A percentile compares a stretch with the other conserved stretches of the same genome.
Evolutionary conservation across 2,797 vertebrate genomes (phyloP).

Genomic region (Acanthurus tractus): DNA sequence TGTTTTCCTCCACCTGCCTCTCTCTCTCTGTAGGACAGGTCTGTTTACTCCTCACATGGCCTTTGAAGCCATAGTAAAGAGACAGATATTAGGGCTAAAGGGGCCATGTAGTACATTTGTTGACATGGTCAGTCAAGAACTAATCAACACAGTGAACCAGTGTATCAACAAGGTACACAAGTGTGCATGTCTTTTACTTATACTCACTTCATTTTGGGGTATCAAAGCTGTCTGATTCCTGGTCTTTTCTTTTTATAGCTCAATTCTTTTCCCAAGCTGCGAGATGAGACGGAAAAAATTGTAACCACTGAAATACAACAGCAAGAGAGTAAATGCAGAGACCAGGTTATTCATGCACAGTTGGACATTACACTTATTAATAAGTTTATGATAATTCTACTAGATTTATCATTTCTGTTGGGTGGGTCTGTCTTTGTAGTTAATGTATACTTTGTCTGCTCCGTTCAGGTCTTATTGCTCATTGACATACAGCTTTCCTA

Average conservation of each 20-base stretch:
- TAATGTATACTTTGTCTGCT: constrained; percentile 33
- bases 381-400: not conserved
- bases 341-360: constrained; percentile 86
- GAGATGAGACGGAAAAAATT: constrained; percentile 91
- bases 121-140: constrained; percentile 92
- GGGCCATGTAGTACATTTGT: constrained; percentile 92
- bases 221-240: constrained; percentile 11
- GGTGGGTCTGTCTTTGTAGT: constrained; percentile 8
- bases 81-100: constrained; percentile 91
- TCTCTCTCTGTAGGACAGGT: constrained; percentile 76
- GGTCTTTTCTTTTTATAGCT: constrained; percentile 81
- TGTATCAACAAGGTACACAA: constrained; percentile 90
- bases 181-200: not conserved
- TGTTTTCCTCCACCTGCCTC: not conserved
- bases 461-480: constrained; percentile 94
- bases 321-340: constrained; percentile 91
- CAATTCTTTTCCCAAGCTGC: constrained; percentile 90
- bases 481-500: constrained; percentile 97
- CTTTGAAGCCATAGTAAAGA: constrained; percentile 95
- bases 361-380: not conserved
- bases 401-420: not conserved
- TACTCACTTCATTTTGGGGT: not conserved
- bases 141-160: constrained; percentile 91
- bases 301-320: constrained; percentile 90
- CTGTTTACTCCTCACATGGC: constrained; percentile 96